These are phyloP conservation scores for Aegithalos caudatus DNA, from an alignment of 2,113 vertebrate genomes.

Conservation along the genomic window DNA sequence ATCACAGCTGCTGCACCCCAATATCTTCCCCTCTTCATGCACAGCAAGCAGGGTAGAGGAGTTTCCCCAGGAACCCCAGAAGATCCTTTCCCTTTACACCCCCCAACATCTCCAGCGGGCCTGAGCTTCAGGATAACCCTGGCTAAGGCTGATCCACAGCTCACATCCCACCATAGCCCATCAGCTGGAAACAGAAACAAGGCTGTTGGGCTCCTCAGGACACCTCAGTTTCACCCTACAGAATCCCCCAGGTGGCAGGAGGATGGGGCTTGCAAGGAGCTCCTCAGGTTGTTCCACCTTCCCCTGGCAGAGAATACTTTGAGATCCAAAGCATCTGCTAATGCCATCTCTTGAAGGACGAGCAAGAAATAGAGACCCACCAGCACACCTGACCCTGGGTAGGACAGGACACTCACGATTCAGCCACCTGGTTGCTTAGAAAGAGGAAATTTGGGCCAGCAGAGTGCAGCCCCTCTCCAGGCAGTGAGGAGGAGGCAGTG, in stretches of 20 bases:
- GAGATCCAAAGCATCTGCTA: neutral
- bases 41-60: neutral
- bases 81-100: neutral
- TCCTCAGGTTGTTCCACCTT: neutral
- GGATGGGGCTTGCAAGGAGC: neutral
- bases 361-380: neutral
- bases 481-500: neutral
- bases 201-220: neutral
- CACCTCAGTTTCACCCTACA: neutral
- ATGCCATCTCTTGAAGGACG: neutral
- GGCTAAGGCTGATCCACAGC: neutral
- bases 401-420: neutral
- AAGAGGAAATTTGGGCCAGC: neutral
- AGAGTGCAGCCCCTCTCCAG: neutral
- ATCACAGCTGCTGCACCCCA: neutral
- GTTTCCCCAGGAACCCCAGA: neutral
- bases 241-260: neutral
- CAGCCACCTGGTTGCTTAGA: neutral
- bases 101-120: accelerated
- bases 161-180: neutral
- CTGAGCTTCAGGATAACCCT: neutral
- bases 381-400: neutral
- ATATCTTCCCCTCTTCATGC: neutral
- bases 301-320: neutral
- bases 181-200: neutral